Percentiles rank a stretch among this genome's conserved stretches.
Conservation (phyloP, 92 coral and sea anemone genomes). For the Siderastrea radians region DNA sequence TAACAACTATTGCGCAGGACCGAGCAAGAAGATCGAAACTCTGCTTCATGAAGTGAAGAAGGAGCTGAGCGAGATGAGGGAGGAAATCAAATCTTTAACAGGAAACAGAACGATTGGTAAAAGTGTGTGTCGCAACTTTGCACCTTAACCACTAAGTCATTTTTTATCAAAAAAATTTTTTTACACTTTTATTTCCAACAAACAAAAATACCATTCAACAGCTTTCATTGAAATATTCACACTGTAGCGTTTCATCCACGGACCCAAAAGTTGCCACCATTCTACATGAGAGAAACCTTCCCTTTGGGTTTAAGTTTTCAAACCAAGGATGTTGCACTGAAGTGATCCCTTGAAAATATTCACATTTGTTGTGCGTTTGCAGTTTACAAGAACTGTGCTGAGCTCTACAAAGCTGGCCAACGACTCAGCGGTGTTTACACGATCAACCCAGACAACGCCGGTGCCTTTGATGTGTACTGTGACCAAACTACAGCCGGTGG, state of each 20-base stretch:
- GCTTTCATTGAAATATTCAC: too few relatives aligned
- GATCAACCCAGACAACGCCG: neutral
- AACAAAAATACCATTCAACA: too few relatives aligned
- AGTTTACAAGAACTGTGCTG: conserved; percentile 1
- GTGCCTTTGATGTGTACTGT: neutral
- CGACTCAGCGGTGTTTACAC: conserved; percentile 1
- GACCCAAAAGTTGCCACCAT: too few relatives aligned
- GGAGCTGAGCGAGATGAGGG: conserved; percentile 12
- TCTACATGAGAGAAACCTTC: too few relatives aligned
- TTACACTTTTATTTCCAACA: too few relatives aligned
- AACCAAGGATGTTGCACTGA: neutral
- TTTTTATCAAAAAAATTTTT: neutral
- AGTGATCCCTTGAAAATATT: too few relatives aligned
- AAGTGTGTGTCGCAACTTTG: neutral
- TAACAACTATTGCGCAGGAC: neutral
- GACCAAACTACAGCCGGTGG: conserved; percentile 14
- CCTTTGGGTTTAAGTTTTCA: too few relatives aligned
- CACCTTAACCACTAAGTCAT: neutral
- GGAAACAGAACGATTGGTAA: neutral
- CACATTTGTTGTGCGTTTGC: neutral
- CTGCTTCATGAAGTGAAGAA: neutral
- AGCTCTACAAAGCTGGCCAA: conserved; percentile 2
- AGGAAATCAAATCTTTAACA: neutral
- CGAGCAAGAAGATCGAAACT: too few relatives aligned
- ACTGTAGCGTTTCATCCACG: too few relatives aligned